Percentiles rank a stretch among this genome's conserved stretches.
phyloP scores from a whole-genome alignment of 1,140 invertebrate genomes.

The Chrysopa pallens region DNA sequence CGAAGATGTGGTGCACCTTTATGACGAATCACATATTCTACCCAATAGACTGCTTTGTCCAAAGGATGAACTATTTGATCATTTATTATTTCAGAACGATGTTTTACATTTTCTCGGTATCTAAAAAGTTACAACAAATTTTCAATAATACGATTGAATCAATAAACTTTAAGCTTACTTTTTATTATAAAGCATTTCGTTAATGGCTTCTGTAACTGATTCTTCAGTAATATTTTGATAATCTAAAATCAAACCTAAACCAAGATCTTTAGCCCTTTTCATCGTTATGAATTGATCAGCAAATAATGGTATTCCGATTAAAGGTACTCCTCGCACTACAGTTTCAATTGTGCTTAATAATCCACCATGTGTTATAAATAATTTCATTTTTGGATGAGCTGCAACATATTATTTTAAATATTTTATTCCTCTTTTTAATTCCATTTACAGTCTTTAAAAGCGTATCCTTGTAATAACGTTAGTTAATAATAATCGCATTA shows the following conservation, averaged over 20 bases:
- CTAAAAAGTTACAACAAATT: conserved; percentile 4
- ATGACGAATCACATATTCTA: conserved; percentile 35
- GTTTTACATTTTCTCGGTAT: conserved; percentile 20
- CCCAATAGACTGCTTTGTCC: conserved; percentile 34
- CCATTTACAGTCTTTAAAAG: too few relatives aligned
- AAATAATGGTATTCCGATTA: conserved; percentile 42
- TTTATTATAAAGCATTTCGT: too few relatives aligned
- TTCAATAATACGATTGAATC: too few relatives aligned
- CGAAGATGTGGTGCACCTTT: conserved; percentile 24
- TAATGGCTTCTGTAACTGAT: background rate
- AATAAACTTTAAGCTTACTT: too few relatives aligned
- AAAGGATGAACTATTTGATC: conserved; percentile 35
- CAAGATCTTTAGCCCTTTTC: conserved; percentile 14
- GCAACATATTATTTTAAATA: conserved; percentile 2
- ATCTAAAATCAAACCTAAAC: conserved; percentile 9
- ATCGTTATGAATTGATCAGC: conserved; percentile 30
- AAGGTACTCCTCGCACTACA: conserved; percentile 39
- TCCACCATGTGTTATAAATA: conserved; percentile 47
- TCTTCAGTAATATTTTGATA: conserved; percentile 7
- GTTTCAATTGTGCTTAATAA: conserved; percentile 45
- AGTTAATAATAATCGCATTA: too few relatives aligned
- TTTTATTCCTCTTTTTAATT: conserved; percentile 22
- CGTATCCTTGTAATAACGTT: too few relatives aligned
- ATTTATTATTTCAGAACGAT: conserved; percentile 35
- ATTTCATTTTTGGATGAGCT: conserved; percentile 25